Evolutionary conservation across 1,140 invertebrate species (phyloP), one percentile per base, ranked within the genome.

Genomic region (Drosophila nigromelanica): DNA sequence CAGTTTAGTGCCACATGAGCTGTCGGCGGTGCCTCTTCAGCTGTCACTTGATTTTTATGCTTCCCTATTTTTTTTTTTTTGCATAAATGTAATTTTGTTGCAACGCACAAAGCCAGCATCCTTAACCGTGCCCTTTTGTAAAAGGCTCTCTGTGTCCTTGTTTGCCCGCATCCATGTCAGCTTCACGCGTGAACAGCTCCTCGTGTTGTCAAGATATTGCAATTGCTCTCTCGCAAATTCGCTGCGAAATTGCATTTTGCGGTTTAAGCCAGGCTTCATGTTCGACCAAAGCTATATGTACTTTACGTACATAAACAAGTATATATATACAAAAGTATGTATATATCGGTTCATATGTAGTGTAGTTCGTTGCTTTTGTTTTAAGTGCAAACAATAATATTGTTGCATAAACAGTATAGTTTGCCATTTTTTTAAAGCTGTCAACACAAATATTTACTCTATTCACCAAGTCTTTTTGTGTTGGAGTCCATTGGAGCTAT

Each of bases 181-280:
- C 33, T 69, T 81, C 58, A 80, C 73, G 78, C 78, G 71, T 80
- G 78, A 73, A 52, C 40, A 60, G 69, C 69, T 73, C 60, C 68
- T 77, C 55, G 48, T 58, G 55, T 73, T 52, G 59, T 59, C 78
- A 77, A 58, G 78, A 68, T 76, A 73, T 68, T 48, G 63, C 58
- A n/a, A n/a, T n/a, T n/a, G n/a, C n/a, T n/a, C 43, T 27, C 27
- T 33, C 47, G 27, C 39, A 52, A 40, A 69, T 50, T 69, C 64
- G 60, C 59, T 76, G 66, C 47, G 66, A 80, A 80, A 80, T 80
- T 81, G 78, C 64, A 80, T 73, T 80, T 80, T 80, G 78, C 51
- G 78, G 78, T 63, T 58, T 60, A 55, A 80, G 69, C 62, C 40
- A 27, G 45, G 77, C 45, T 66, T 64, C 14, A 60, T 37, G 35